A percentile compares a stretch with the other conserved stretches of the same genome.
Conservation (phyloP, 2,113 vertebrate species). For the Marcusenius ussheri region DNA sequence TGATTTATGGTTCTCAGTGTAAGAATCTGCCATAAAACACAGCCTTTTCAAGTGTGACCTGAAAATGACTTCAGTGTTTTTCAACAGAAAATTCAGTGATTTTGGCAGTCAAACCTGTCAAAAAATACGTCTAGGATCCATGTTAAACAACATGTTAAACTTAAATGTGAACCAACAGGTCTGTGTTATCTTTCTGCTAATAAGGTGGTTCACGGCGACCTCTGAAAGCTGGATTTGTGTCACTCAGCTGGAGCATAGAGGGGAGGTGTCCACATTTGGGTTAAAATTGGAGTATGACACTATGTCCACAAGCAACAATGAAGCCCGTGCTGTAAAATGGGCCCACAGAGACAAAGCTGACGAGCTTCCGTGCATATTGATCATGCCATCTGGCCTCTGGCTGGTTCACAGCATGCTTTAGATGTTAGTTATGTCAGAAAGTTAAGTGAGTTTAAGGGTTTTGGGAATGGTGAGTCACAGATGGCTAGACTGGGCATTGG, state of each 20-base stretch:
- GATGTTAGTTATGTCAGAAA: slow-evolving; percentile 2
- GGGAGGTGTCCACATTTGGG: neutral
- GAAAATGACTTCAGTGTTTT: neutral
- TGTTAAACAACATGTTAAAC: neutral
- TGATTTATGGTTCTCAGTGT: neutral
- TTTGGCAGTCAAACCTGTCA: neutral
- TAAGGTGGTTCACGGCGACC: neutral
- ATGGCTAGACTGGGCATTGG: neutral
- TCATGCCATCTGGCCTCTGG: neutral
- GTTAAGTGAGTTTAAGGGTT: neutral
- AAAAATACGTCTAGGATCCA: neutral
- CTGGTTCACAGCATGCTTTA: neutral
- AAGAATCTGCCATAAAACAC: neutral
- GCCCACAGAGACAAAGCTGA: neutral
- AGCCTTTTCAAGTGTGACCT: neutral
- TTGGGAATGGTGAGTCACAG: neutral
- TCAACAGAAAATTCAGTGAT: neutral
- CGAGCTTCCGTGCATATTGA: neutral
- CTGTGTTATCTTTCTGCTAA: neutral
- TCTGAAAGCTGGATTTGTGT: neutral
- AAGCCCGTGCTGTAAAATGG: neutral
- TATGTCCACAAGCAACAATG: neutral
- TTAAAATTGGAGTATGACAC: neutral
- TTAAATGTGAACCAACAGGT: neutral
- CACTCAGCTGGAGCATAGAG: neutral